Evolutionary conservation across 2,888 invertebrate genomes (phyloP), one percentile per base, ranked within the genome.

Genomic region (Agriopis marginaria): DNA sequence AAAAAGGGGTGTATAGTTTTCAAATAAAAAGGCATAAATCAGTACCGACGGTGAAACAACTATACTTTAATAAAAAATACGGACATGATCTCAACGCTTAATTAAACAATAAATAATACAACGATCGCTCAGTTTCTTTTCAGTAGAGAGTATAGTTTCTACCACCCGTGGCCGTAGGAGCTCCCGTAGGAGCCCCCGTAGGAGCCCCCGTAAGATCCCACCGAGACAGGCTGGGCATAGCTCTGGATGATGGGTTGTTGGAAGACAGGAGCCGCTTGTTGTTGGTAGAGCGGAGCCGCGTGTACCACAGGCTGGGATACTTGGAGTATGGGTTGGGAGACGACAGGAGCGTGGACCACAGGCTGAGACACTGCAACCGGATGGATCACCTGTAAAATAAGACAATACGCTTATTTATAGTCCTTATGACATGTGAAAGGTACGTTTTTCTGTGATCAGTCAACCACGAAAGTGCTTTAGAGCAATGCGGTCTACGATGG

Each of bases 61-160:
- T 91, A 89, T 82, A 85, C 89, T 90, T 88, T 84, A 84, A 84
- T 79, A 78, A 85, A 85, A 82, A 82, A 73, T 74, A 84, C 87
- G 87, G 89, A 90, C 88, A 83, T 85, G 89, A 92, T 88, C 89
- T 91, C 84, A 89, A 91, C 90, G 87, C 87, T 84, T 85, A 83
- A 76, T 85, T 76, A 80, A 69, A 72, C 53, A 77, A 73, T 75
- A 77, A 73, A 79, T 74, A 78, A 82, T 84, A 86, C 82, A 83
- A 78, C 63, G 63, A 17, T 63, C 32, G 56, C 62, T 40, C 42
- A 9, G 23, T 23, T 10, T 39, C 23, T 54, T n/a, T 50, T 7
- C 17, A 56, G 44, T 32, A 3, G 32, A 32, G 3, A 32, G 32
- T 4, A 32, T 32, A 10, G 17, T 10, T 23, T 74, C 81, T 87